Evolutionary conservation across 2,113 vertebrate genomes (phyloP).

Genomic region (Epinephelus cyanopodus): DNA sequence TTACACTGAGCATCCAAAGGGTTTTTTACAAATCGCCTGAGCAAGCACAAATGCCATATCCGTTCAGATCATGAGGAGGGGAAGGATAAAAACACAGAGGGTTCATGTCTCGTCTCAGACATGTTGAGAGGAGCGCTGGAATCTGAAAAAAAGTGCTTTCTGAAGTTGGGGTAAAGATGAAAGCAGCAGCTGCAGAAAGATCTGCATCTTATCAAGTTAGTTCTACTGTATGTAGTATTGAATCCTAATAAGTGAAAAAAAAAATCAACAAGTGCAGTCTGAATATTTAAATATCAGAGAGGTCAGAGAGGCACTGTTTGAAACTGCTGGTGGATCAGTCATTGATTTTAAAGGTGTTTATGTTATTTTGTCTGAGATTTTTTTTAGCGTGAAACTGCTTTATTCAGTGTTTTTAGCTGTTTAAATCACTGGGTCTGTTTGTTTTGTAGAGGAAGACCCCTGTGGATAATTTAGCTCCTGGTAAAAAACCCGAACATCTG

Average conservation of each 20-base stretch:
- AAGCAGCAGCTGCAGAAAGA: background rate
- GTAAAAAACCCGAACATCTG: no score
- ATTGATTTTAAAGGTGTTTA: no score
- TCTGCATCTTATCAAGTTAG: background rate
- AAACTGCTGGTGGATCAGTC: no score
- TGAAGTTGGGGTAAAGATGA: background rate
- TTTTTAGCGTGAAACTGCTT: no score
- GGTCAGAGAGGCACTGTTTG: no score
- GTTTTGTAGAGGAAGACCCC: no score
- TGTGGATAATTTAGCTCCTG: no score
- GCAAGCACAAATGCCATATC: slow-evolving; percentile 47
- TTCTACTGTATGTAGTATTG: background rate
- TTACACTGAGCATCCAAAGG: slow-evolving; percentile 14
- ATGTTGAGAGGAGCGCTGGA: background rate
- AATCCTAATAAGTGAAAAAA: background rate
- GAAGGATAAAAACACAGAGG: background rate
- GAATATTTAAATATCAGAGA: background rate
- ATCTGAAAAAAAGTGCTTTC: slow-evolving; percentile 4
- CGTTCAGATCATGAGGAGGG: background rate
- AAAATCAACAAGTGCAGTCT: no score
- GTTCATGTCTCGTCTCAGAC: background rate
- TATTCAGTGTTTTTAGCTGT: no score
- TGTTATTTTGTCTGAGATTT: no score
- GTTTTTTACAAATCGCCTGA: slow-evolving; percentile 25
- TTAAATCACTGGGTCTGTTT: no score